phyloP scores from a whole-genome alignment of 2,113 vertebrate species.

The Brachionichthys hirsutus region DNA sequence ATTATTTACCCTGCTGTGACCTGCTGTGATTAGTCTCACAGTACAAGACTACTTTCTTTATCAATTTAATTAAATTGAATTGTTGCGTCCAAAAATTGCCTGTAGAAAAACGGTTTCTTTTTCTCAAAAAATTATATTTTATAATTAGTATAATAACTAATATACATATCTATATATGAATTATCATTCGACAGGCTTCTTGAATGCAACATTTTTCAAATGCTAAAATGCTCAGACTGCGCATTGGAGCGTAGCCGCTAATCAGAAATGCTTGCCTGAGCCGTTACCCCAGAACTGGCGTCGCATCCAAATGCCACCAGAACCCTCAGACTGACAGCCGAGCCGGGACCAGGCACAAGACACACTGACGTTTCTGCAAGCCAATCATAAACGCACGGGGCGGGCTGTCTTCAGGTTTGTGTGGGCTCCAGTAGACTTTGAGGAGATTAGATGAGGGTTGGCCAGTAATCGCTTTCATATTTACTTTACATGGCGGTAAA shows the following conservation, averaged over 20 bases:
- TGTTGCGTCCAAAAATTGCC: neutral
- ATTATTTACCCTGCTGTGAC: slow-evolving; percentile 45
- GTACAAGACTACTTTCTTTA: neutral
- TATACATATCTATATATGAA: too few species aligned
- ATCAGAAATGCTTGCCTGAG: too few species aligned
- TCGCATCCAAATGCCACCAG: slow-evolving; percentile 23
- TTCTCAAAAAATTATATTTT: too few species aligned
- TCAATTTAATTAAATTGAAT: neutral
- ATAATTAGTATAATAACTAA: too few species aligned
- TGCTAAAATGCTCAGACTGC: too few species aligned
- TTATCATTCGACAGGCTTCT: neutral
- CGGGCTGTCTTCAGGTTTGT: slow-evolving; percentile 10
- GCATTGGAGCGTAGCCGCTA: too few species aligned
- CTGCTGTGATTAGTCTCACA: slow-evolving; percentile 24
- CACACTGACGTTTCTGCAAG: slow-evolving; percentile 11
- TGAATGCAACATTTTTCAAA: neutral
- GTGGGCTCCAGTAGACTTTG: slow-evolving; percentile 43
- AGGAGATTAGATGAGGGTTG: slow-evolving; percentile 52
- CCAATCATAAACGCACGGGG: slow-evolving; percentile 29
- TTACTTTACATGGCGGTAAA: slow-evolving; percentile 64
- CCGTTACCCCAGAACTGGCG: slow-evolving; percentile 12
- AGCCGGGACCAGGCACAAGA: slow-evolving; percentile 33
- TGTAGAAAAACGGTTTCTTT: too few species aligned
- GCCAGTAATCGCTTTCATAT: slow-evolving; percentile 61
- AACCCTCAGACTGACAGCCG: too few species aligned